Evolutionary conservation across 1,140 invertebrate genomes (phyloP), one percentile per base, ranked within the genome.

Genomic region (Drosophila bocki): DNA sequence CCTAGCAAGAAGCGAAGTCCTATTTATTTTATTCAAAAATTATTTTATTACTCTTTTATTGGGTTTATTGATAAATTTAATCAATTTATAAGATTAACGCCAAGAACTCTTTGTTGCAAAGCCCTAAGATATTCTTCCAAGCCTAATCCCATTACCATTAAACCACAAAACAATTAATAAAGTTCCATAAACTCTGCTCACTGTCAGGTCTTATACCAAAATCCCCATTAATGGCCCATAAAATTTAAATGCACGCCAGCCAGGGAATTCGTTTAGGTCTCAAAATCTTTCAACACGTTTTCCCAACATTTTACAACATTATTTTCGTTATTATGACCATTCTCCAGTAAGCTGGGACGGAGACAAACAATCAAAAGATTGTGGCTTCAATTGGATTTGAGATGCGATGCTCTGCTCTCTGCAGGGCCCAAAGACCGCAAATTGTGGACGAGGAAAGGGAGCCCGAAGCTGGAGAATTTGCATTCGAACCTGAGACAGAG

Each of bases 291-390:
- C 84, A 81, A 85, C 85, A 88, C 82, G 78, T 86, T 86, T 85
- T 82, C 19, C 63, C 67, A 59, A 62, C 84, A 74, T 80, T 90
- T 88, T 81, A 90, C 85, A 88, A 91, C 81, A 85, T 81, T 75
- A 88, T 88, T 85, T 80, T 78, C 71, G 75, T 78, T 80, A 59
- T 78, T 69, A 67, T 60, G 58, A 72, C 53, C 63, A 68, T 32
- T 70, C 42, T 74, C 29, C 19, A 26, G 35, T 39, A 26, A 50
- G 56, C 70, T 39, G 57, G 61, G 42, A 51, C 69, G 42, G 59
- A 48, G 70, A 87, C 75, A 86, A 82, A 83, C 83, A 86, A 86
- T 80, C 83, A 86, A 87, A 87, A 76, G 69, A 78, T 74, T 85
- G 62, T 81, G 53, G 75, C 75, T 85, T 78, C 82, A 78, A 75